Percentiles rank a stretch among this genome's conserved stretches.
These are phyloP conservation scores for Toxonevra muliebris DNA, from an alignment of 2,888 invertebrate species.

Conservation along the genomic window DNA sequence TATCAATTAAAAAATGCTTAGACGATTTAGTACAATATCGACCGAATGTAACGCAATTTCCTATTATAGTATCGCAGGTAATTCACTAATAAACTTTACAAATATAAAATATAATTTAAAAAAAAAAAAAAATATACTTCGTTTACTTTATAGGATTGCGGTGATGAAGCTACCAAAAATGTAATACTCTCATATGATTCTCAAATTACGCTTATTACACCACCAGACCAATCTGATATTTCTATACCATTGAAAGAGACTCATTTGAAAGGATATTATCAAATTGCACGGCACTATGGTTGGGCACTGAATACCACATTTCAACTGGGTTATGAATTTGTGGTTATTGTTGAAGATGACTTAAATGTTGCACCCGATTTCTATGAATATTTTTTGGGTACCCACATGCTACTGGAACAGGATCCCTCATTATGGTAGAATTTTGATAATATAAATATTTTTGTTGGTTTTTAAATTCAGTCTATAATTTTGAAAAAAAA, in stretches of 20 bases:
- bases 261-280: constrained; percentile 95
- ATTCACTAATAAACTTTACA: too few species aligned
- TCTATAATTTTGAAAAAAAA: not conserved
- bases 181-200: constrained; percentile 83
- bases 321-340: constrained; percentile 82
- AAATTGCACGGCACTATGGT: constrained; percentile 95
- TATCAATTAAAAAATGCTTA: constrained; percentile 86
- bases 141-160: constrained; percentile 80
- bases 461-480: too few species aligned
- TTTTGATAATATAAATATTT: not conserved
- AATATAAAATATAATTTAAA: not conserved
- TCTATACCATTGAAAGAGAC: constrained; percentile 81
- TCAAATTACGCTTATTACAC: constrained; percentile 76
- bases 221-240: constrained; percentile 90
- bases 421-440: constrained; percentile 86
- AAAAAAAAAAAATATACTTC: too few species aligned
- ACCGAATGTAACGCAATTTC: constrained; percentile 86
- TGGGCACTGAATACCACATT: constrained; percentile 96
- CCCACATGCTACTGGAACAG: constrained; percentile 82
- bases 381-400: constrained; percentile 96
- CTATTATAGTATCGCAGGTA: constrained; percentile 94
- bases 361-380: constrained; percentile 96
- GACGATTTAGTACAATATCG: constrained; percentile 89
- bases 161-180: constrained; percentile 84
- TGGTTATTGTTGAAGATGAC: constrained; percentile 98